A percentile compares a stretch with the other conserved stretches of the same genome.
Evolutionary conservation across 2,113 vertebrate genomes (phyloP).

Genomic region (Meriones unguiculatus): DNA sequence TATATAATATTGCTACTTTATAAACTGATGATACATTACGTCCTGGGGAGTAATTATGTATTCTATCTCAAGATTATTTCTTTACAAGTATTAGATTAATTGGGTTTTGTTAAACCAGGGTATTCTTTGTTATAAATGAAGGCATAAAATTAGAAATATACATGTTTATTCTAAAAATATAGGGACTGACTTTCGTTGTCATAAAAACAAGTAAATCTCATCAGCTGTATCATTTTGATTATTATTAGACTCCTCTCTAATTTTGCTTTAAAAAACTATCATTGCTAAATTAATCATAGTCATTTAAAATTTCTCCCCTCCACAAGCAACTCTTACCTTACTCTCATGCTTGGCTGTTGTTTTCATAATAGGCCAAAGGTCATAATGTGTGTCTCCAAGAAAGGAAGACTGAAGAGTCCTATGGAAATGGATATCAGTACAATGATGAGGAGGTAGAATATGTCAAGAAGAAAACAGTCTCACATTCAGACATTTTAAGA

Average conservation of each 20-base stretch:
- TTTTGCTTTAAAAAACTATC: background rate
- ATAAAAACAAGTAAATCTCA: background rate
- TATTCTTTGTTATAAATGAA: background rate
- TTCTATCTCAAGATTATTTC: background rate
- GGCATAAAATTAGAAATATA: background rate
- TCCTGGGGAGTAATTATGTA: background rate
- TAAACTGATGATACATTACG: background rate
- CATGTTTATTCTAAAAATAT: background rate
- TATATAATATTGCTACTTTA: background rate
- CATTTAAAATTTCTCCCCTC: background rate
- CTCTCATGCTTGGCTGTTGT: background rate
- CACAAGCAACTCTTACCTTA: background rate
- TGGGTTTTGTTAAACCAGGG: background rate
- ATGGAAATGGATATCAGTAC: background rate
- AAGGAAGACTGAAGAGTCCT: background rate
- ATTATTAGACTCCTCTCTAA: background rate
- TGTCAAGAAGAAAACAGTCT: background rate
- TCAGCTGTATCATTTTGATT: background rate
- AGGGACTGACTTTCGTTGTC: background rate
- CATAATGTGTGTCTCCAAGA: background rate
- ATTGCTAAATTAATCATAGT: background rate
- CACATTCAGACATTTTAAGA: background rate
- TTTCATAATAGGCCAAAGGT: too few relatives aligned
- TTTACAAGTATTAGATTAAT: background rate
- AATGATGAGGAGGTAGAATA: background rate